These are phyloP conservation scores for Epinephelus lanceolatus DNA, from an alignment of 2,113 vertebrate genomes.

Conservation along the genomic window DNA sequence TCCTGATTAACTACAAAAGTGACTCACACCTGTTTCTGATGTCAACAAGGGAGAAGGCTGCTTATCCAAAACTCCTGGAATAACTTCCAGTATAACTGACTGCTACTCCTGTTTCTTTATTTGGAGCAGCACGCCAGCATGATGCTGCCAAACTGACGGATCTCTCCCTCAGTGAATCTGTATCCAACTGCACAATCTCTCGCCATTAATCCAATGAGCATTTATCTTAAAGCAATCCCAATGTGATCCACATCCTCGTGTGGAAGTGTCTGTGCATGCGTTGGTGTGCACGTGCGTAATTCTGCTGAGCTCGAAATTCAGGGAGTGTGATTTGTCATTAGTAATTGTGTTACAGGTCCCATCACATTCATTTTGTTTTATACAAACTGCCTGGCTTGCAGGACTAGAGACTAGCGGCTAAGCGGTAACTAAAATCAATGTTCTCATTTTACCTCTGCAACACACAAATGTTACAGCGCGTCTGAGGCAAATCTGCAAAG, in stretches of 20 bases:
- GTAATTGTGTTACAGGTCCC: conserved; percentile 75
- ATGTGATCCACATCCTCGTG: conserved; percentile 39
- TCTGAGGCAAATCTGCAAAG: conserved; percentile 10
- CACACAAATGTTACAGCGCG: conserved; percentile 37
- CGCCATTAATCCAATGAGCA: conserved; percentile 49
- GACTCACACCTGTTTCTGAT: conserved; percentile 10
- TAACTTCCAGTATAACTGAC: background rate
- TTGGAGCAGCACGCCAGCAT: conserved; percentile 5
- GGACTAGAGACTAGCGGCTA: conserved; percentile 53
- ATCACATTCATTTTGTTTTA: conserved; percentile 74
- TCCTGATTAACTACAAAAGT: background rate
- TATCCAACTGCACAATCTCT: conserved; percentile 31
- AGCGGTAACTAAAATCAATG: conserved; percentile 67
- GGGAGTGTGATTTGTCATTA: conserved; percentile 67
- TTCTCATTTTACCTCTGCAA: conserved; percentile 56
- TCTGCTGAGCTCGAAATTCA: conserved; percentile 63
- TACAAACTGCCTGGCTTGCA: conserved; percentile 68
- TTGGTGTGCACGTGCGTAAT: background rate
- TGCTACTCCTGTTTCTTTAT: background rate
- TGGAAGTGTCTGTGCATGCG: conserved; percentile 1
- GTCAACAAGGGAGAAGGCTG: background rate
- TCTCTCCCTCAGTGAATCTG: conserved; percentile 19
- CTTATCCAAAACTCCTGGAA: conserved; percentile 6
- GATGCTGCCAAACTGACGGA: conserved; percentile 1
- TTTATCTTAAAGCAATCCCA: conserved; percentile 51